Percentiles rank a stretch among this genome's conserved stretches.
Evolutionary conservation across 1,140 invertebrate genomes (phyloP).

Genomic region (Metaphire vulgaris): DNA sequence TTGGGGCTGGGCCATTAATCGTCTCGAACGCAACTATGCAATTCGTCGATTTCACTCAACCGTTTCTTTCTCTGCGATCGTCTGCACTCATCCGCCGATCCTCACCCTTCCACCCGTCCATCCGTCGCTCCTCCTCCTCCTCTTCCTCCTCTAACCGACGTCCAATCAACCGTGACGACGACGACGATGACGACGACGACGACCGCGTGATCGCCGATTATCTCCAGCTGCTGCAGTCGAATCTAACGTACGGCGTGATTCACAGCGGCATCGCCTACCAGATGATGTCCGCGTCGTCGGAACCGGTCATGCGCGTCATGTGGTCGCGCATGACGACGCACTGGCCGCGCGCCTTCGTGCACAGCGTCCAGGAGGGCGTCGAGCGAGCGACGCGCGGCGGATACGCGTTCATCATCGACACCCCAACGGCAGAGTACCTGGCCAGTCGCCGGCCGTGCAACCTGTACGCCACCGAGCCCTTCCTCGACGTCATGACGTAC

Average conservation of each 20-base stretch:
- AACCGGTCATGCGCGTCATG: not conserved
- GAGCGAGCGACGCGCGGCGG: constrained; percentile 26
- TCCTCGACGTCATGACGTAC: constrained; percentile 23
- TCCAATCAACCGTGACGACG: not conserved
- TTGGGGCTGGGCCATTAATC: constrained; percentile 22
- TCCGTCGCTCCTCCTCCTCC: not conserved
- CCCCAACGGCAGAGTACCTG: constrained; percentile 32
- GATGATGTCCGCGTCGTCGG: not conserved
- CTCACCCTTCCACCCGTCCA: not conserved
- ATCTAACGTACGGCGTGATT: not conserved
- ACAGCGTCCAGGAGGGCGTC: constrained; percentile 29
- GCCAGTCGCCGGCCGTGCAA: constrained; percentile 33
- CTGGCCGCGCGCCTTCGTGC: not conserved
- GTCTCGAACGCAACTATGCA: not conserved
- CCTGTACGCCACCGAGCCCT: constrained; percentile 30
- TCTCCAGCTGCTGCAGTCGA: not conserved
- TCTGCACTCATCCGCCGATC: constrained; percentile 16
- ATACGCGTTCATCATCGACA: constrained; percentile 35
- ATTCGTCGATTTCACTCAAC: constrained; percentile 27
- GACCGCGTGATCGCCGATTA: not conserved
- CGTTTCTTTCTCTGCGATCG: constrained; percentile 26
- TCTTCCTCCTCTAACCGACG: not conserved
- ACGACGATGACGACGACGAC: no score
- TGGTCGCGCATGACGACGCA: constrained; percentile 1
- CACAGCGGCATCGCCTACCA: not conserved